Conservation (phyloP, 2,797 vertebrate genomes). For the Nyctalus aviator region DNA sequence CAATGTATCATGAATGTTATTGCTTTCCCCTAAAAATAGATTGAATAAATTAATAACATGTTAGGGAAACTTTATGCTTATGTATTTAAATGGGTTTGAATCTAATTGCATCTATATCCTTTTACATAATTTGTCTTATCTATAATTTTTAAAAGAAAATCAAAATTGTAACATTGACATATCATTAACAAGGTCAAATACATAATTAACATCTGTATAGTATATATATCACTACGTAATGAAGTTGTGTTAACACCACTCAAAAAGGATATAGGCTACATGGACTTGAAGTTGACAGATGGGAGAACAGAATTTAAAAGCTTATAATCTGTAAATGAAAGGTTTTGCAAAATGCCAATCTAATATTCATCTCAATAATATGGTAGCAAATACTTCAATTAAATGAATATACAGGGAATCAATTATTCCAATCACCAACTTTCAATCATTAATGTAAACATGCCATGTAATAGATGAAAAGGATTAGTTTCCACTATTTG, state of each 20-base stretch:
- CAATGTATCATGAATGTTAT: slow-evolving; percentile 37
- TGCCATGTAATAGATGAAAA: slow-evolving; percentile 1
- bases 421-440: slow-evolving; percentile 65
- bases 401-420: slow-evolving; percentile 67
- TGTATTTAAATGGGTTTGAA: slow-evolving; percentile 68
- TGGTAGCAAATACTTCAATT: slow-evolving; percentile 62
- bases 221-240: slow-evolving; percentile 76
- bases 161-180: slow-evolving; percentile 76
- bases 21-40: slow-evolving; percentile 57
- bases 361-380: slow-evolving; percentile 72
- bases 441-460: slow-evolving; percentile 69
- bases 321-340: slow-evolving; percentile 80
- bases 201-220: slow-evolving; percentile 74
- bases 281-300: slow-evolving; percentile 81
- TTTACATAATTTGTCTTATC: slow-evolving; percentile 72
- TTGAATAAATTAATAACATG: slow-evolving; percentile 78
- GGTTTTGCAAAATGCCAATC: slow-evolving; percentile 78
- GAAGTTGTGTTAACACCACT: slow-evolving; percentile 74
- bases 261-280: slow-evolving; percentile 81
- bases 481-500: background rate
- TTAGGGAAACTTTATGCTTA: slow-evolving; percentile 68
- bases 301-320: slow-evolving; percentile 79
- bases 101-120: slow-evolving; percentile 77
- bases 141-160: slow-evolving; percentile 80
- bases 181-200: slow-evolving; percentile 80